Base-by-base conservation (phyloP, 2,797 vertebrate genomes). In the Clarias laeviceps region DNA sequence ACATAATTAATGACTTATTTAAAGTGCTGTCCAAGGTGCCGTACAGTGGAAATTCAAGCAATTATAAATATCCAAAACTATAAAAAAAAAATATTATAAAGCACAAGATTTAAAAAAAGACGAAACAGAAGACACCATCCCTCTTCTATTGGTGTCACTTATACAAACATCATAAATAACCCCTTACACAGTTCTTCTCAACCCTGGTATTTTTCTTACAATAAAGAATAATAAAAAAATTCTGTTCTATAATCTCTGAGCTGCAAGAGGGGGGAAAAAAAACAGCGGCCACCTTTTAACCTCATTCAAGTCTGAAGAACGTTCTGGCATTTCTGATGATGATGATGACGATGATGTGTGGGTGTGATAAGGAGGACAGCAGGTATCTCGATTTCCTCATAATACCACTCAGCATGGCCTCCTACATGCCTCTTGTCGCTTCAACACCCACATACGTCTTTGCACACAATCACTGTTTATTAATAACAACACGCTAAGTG, bases 111-210 rank as follows among this genome's bases (percentile, higher is more conserved):
- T 45, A 9, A 50, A 50, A 50, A 11, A 50, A 11, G 40, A n/a
- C 8, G 2, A 64, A 64, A 12, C 24, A 7, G 61, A 64, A 64
- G n/a, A 27, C 61, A 24, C 27, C 1, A 27, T 18, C 6, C 2
- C 2, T 34, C 32, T 20, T 34, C 18, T 18, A 32, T 4, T 22
- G 29, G 18, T 69, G 69, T 70, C 34, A 40, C 20, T 40, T 24
- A 22, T 34, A 70, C 34, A 50, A 3, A 69, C 6, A 6, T 27
- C 7, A 17, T 17, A 76, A 9, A 29, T 4, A 11, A 40, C 56
- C 34, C 29, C 76, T 37, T 34, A 59, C 89, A 89, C 85, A 92
- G 87, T 90, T 90, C 15, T 11, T 40, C 17, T 70, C 32, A 37
- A 14, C 32, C 18, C 11, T 15, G 3, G 37, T 37, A 22, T 72